phyloP scores from a whole-genome alignment of 2,113 vertebrate species.

The Ctenomys sociabilis region DNA sequence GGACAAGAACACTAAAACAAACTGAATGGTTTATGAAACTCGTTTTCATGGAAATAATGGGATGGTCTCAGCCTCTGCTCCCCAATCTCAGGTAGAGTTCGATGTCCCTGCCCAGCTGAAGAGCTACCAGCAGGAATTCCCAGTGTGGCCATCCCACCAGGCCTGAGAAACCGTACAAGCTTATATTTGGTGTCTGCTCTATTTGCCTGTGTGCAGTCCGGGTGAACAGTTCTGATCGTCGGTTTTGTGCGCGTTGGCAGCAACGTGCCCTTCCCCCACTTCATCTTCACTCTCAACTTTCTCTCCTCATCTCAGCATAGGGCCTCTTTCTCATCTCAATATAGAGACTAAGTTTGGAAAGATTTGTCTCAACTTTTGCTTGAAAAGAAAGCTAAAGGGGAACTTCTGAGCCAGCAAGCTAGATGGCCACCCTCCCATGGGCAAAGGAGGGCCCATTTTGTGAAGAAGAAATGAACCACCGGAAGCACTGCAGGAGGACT shows the following conservation, averaged over 20 bases:
- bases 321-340: slow-evolving; percentile 7
- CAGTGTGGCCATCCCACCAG: neutral
- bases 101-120: neutral
- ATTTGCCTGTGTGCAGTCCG: neutral
- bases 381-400: neutral
- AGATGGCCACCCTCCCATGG: slow-evolving; percentile 25
- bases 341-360: slow-evolving; percentile 19
- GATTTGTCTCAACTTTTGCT: neutral
- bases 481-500: neutral
- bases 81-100: neutral
- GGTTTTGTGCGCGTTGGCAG: neutral
- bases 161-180: neutral
- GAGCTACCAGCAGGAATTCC: neutral
- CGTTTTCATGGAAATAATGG: neutral
- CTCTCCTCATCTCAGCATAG: too few relatives aligned
- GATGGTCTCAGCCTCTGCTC: neutral
- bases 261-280: neutral
- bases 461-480: slow-evolving; percentile 14
- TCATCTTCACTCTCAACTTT: neutral
- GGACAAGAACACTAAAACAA: neutral
- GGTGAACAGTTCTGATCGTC: neutral
- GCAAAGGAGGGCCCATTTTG: neutral
- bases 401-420: slow-evolving; percentile 18
- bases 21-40: neutral
- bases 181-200: neutral